Evolutionary conservation across 2,797 vertebrate species (phyloP), one percentile per base, ranked within the genome.

Genomic region (Steatocranus sp.): DNA sequence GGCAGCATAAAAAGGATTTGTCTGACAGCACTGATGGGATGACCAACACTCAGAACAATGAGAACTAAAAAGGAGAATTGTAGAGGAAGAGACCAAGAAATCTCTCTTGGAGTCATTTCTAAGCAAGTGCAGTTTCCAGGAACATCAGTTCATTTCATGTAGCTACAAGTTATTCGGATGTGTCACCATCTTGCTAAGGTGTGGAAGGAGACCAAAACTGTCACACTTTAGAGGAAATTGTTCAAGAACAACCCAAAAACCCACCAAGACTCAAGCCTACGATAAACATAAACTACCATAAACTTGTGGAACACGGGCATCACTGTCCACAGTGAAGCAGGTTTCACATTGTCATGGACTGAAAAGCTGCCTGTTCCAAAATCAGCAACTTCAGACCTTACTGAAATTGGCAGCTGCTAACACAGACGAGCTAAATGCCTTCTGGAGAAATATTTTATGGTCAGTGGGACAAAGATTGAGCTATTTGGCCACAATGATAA

Each of bases 291-390:
- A 56, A 30, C 27, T 56, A 56, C 8, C 53, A 56, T 30, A 41
- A 66, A 41, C 34, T 0, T 38, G 34, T 66, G 34, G 12, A 66
- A 38, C 0, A 63, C n/a, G 1, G 0, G 61, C 61, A 8, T 38
- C 7, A 23, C 12, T 41, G 34, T 66, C 7, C 34, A 23, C 61
- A 41, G 12, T 23, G 7, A 23, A 41, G 34, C 0, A 0, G 34
- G 34, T 63, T 63, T 63, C 11, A 63, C 18, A 63, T 20, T 8
- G 32, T 36, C 58, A 38, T 23, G 61, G 61, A 66, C 58, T 20
- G 32, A 63, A 36, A 63, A 36, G 7, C 32, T 63, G 18, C 32
- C 7, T 12, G 30, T 12, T 12, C 6, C 56, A 61, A 18, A 34
- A n/a, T 34, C 4, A 36, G 32, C 18, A 36, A n/a, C 7, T 63